Conservation (phyloP, 2,113 vertebrate species). For the Grammomys surdaster region DNA sequence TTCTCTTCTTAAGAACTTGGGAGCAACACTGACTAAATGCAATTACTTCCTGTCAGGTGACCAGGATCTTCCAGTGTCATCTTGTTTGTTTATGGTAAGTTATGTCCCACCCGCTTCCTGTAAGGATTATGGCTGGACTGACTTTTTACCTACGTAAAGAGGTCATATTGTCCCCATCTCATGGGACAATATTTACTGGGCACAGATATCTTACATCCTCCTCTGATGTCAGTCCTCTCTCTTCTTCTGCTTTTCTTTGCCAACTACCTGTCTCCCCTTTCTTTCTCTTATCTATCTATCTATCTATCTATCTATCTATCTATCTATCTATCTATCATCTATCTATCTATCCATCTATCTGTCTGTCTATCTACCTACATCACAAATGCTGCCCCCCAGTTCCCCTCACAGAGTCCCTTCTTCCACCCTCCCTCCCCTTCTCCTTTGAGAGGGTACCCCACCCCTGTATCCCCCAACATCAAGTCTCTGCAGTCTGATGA, state of each 20-base stretch:
- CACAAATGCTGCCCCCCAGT: no score
- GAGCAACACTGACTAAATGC: background rate
- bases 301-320: no score
- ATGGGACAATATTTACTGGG: background rate
- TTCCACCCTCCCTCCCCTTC: no score
- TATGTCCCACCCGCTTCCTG: background rate
- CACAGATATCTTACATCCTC: background rate
- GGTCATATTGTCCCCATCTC: background rate
- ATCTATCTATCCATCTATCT: no score
- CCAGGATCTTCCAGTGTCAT: background rate
- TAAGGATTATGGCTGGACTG: background rate
- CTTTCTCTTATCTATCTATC: background rate
- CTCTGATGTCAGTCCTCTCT: background rate
- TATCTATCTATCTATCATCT: no score
- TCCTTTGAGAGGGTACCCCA: no score
- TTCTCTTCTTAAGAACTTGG: background rate
- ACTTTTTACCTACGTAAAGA: background rate
- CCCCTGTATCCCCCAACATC: no score
- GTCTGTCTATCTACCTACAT: no score
- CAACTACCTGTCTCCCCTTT: background rate
- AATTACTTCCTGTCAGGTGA: background rate
- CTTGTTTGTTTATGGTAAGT: constrained; percentile 16
- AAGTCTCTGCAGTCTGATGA: no score
- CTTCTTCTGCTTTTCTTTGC: background rate
- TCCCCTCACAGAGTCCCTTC: no score